These are phyloP conservation scores for Varanus komodoensis DNA, from an alignment of 2,113 vertebrate genomes.

Conservation along the genomic window DNA sequence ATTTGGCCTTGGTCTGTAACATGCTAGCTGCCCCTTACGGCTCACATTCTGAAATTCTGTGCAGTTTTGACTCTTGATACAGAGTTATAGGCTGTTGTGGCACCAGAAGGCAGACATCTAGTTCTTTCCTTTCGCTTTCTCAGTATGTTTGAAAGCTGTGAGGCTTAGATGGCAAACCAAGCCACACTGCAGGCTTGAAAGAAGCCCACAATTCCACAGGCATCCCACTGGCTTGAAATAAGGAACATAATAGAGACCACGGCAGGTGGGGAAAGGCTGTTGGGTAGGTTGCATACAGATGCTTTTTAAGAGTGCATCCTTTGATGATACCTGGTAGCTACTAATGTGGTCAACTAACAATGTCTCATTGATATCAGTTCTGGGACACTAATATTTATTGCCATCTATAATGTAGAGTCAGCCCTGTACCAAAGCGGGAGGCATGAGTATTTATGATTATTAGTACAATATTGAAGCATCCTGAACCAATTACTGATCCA, in stretches of 20 bases:
- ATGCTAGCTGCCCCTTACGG: background rate
- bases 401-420: conserved; percentile 79
- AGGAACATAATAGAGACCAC: background rate
- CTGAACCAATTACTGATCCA: conserved; percentile 87
- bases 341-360: conserved; percentile 51
- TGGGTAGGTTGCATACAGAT: conserved; percentile 6
- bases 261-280: background rate
- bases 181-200: background rate
- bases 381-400: conserved; percentile 80
- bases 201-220: background rate
- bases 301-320: conserved; percentile 20
- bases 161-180: no score
- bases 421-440: conserved; percentile 79
- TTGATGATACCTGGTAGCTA: conserved; percentile 64
- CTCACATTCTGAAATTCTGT: no score
- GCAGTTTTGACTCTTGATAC: background rate
- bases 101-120: background rate
- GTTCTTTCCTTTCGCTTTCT: background rate
- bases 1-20: background rate
- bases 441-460: conserved; percentile 86
- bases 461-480: conserved; percentile 88
- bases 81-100: background rate
- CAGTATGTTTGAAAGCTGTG: background rate
- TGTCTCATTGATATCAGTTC: conserved; percentile 65
- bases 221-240: background rate